Percentiles rank a stretch among this genome's conserved stretches.
Conservation (phyloP, 2,113 vertebrate species). For the Silurus glanis region DNA sequence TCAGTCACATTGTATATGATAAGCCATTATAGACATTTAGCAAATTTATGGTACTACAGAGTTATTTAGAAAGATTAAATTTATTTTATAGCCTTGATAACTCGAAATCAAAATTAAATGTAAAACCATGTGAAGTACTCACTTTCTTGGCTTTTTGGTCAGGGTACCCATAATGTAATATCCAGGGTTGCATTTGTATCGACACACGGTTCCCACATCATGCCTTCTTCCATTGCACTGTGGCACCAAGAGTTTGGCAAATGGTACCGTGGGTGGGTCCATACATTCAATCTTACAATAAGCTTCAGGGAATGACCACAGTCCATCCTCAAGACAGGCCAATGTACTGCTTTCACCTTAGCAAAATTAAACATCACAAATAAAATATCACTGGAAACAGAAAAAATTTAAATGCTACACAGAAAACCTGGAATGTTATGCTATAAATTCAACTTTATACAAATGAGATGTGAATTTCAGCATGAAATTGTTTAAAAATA, state of each 20-base stretch:
- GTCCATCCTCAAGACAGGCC: conserved; percentile 87
- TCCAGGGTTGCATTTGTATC: conserved; percentile 87
- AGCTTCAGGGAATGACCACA: conserved; percentile 95
- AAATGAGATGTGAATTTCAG: not conserved
- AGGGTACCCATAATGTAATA: conserved; percentile 75
- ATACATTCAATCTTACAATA: conserved; percentile 93
- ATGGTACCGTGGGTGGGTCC: conserved; percentile 64
- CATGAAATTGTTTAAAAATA: not conserved
- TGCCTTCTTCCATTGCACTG: conserved; percentile 80
- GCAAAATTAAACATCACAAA: conserved; percentile 39
- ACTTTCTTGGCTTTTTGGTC: conserved; percentile 75
- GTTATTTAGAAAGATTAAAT: conserved; percentile 46
- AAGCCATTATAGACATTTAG: conserved; percentile 2
- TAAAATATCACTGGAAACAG: not conserved
- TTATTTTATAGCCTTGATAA: not conserved
- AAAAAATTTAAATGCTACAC: not conserved
- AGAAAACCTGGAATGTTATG: not conserved
- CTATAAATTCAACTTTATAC: not conserved
- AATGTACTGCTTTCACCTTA: conserved; percentile 85
- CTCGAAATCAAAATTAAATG: not conserved
- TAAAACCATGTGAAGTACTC: conserved; percentile 54
- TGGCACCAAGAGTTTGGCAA: conserved; percentile 77
- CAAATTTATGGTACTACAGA: conserved; percentile 42
- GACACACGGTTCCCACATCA: conserved; percentile 84
- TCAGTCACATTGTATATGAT: conserved; percentile 30